Percentiles rank a stretch among this genome's conserved stretches.
phyloP scores from a whole-genome alignment of 1,140 invertebrate species.

The Caenorhabditis latens region DNA sequence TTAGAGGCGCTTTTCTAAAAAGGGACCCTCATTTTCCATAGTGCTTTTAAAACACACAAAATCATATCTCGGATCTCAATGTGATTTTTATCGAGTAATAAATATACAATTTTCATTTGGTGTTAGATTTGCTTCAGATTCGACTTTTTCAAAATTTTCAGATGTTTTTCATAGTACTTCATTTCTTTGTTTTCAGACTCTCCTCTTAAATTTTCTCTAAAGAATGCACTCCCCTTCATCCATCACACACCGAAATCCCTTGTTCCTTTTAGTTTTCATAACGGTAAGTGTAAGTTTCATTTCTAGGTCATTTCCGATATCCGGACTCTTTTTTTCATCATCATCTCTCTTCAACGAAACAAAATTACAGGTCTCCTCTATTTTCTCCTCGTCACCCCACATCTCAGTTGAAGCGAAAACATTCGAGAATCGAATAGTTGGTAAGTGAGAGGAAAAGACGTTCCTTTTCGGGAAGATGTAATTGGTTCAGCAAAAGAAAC shows the following conservation, averaged over 20 bases:
- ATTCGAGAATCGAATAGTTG: conserved; percentile 49
- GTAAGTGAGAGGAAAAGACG: conserved; percentile 3
- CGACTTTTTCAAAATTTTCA: no score
- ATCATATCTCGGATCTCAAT: no score
- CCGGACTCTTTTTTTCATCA: neutral
- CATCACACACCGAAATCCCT: neutral
- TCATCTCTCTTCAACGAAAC: neutral
- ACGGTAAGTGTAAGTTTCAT: neutral
- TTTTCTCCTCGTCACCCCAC: neutral
- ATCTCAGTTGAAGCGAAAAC: conserved; percentile 41
- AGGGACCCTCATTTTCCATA: no score
- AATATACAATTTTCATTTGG: no score
- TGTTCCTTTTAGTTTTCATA: neutral
- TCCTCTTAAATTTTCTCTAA: no score
- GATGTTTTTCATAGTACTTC: no score
- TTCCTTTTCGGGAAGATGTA: neutral
- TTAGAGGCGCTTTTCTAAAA: no score
- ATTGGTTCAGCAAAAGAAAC: neutral
- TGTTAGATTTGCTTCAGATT: no score
- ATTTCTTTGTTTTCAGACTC: no score
- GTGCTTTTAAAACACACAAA: no score
- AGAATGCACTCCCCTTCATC: no score
- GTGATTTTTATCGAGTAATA: no score
- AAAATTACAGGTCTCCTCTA: neutral
- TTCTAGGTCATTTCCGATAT: neutral